Evolutionary conservation across 2,888 invertebrate species (phyloP).

Genomic region (Dusona sp.): DNA sequence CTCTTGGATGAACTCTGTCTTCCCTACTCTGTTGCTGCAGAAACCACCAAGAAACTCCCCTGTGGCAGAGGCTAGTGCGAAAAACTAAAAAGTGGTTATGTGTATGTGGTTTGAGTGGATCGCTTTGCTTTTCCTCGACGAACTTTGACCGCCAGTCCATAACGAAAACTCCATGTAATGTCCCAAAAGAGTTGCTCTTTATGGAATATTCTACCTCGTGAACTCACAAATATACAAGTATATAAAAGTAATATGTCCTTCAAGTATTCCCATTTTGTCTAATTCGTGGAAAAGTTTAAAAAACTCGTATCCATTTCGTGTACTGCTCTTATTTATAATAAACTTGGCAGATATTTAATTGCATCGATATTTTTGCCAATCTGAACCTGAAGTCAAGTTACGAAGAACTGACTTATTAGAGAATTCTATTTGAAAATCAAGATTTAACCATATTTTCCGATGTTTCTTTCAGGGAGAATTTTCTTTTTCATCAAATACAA

Average conservation of each 20-base stretch:
- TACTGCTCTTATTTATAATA: not conserved
- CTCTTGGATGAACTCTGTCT: slow-evolving; percentile 30
- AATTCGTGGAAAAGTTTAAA: not conserved
- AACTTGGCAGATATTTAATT: not conserved
- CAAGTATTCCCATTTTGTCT: not conserved
- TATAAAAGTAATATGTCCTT: not conserved
- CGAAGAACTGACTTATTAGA: not conserved
- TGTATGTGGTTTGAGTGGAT: slow-evolving; percentile 19
- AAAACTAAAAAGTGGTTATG: slow-evolving; percentile 20
- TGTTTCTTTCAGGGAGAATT: not conserved
- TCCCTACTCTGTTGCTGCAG: not conserved
- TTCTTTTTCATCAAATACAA: not conserved
- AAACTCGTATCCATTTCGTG: not conserved
- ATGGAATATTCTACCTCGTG: not conserved
- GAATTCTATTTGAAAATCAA: not conserved
- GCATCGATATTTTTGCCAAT: not conserved
- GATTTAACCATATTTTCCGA: not conserved
- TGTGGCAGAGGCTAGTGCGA: slow-evolving; percentile 7
- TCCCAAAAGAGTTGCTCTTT: not conserved
- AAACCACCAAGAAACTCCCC: slow-evolving; percentile 20
- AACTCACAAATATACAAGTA: not conserved
- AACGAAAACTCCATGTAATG: slow-evolving; percentile 53
- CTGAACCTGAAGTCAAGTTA: not conserved
- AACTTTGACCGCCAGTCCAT: slow-evolving; percentile 31
- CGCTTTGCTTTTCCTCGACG: slow-evolving; percentile 32